These are phyloP conservation scores for Tokudaia muenninki DNA, from an alignment of 2,797 vertebrate species.

Conservation along the genomic window DNA sequence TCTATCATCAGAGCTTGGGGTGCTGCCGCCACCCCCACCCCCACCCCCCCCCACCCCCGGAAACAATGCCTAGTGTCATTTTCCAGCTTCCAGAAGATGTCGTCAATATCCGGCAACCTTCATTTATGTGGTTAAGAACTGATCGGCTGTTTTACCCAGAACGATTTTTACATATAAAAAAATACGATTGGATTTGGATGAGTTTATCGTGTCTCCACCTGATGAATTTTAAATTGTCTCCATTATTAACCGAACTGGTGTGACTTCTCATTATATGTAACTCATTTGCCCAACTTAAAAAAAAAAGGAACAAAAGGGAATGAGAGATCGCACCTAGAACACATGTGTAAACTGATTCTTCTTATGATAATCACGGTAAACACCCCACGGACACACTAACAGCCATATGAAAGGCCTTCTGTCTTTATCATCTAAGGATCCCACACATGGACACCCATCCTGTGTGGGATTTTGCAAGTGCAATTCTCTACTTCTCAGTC, in stretches of 20 bases:
- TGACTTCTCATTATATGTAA: neutral
- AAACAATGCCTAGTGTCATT: slow-evolving; percentile 25
- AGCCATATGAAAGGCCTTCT: neutral
- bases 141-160: neutral
- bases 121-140: slow-evolving; percentile 43
- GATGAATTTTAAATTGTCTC: slow-evolving; percentile 56
- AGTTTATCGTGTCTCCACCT: slow-evolving; percentile 33
- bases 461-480: neutral
- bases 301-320: neutral
- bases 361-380: neutral
- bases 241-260: slow-evolving; percentile 38
- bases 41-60: neutral
- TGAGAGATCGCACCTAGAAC: neutral
- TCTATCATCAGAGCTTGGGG: slow-evolving; percentile 27
- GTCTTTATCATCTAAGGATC: neutral
- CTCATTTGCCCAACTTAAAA: neutral
- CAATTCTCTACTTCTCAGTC: neutral
- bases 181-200: slow-evolving; percentile 55
- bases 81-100: slow-evolving; percentile 50
- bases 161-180: slow-evolving; percentile 33
- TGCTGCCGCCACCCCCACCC: no score
- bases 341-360: neutral
- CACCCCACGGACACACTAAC: neutral
- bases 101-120: slow-evolving; percentile 46
- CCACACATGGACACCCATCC: neutral